Evolutionary conservation across 2,113 vertebrate genomes (phyloP), one percentile per base, ranked within the genome.

Genomic region (Lophius piscatorius): DNA sequence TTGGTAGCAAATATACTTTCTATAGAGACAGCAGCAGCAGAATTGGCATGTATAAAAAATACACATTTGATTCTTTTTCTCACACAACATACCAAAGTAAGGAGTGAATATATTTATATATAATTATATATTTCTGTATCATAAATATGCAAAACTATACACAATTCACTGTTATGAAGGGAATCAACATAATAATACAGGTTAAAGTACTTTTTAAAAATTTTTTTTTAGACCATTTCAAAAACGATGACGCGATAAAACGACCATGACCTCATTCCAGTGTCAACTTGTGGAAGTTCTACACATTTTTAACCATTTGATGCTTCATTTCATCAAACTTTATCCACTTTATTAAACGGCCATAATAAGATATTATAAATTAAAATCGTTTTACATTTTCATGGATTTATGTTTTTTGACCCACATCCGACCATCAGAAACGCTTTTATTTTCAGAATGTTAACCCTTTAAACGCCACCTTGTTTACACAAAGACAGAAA

Each of bases 1-100:
- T 85, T 78, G 44, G 69, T 78, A 87, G 87, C 81, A 89, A 88
- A 89, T 88, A 87, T 74, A 87, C 70, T 83, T 79, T 80, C 76
- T 88, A 91, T 92, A 92, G 91, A 90, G 73, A 90, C 92, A 94
- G 93, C 92, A 94, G 94, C 93, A 96, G 93, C 92, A 92, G 82
- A 82, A 94, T 92, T 92, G 90, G 91, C 93, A 95, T 92, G 91
- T 96, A 96, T 91, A 97, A 97, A n/a, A 96, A 96, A 95, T 96
- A 97, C 93, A 94, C 92, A 90, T 94, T 91, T 91, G 90, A 92
- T 75, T 93, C 91, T 46, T 76, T 93, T 91, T 46, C 76, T 91
- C 86, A 49, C 90, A 90, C 89, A 62, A 61, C 89, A 91, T 91
- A 88, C 89, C 84, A 77, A 88, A 90, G 91, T 87, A 61, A 76